A percentile compares a stretch with the other conserved stretches of the same genome.
phyloP scores from a whole-genome alignment of 2,797 vertebrate species.

The Sebastes goodei region DNA sequence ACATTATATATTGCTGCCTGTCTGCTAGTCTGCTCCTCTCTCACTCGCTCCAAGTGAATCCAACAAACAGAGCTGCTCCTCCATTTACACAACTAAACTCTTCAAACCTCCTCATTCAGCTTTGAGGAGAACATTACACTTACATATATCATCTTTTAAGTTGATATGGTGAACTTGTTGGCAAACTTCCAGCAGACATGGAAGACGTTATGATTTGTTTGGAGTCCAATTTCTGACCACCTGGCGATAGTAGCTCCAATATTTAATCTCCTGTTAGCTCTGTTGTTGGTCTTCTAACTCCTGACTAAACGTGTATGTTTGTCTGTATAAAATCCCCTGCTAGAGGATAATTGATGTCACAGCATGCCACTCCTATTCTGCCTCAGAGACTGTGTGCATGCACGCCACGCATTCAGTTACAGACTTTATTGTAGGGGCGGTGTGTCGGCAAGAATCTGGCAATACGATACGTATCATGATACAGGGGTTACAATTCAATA shows the following conservation, averaged over 20 bases:
- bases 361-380: too few relatives aligned
- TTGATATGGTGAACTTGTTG: not conserved
- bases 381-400: too few relatives aligned
- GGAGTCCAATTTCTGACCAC: not conserved
- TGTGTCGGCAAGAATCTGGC: too few relatives aligned
- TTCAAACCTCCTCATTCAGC: not conserved
- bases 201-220: not conserved
- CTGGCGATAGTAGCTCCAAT: not conserved
- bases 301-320: not conserved
- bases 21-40: not conserved
- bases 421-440: too few relatives aligned
- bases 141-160: not conserved
- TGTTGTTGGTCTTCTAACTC: not conserved
- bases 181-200: not conserved
- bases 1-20: slow-evolving; percentile 11
- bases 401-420: too few relatives aligned
- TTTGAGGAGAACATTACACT: not conserved
- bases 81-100: not conserved
- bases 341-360: too few relatives aligned
- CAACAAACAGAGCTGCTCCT: not conserved
- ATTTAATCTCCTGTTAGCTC: not conserved
- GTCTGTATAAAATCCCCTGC: not conserved
- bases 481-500: too few relatives aligned
- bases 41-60: not conserved
- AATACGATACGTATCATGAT: too few relatives aligned